phyloP scores from a whole-genome alignment of 2,113 vertebrate species.

The Cygnus buccinator region DNA sequence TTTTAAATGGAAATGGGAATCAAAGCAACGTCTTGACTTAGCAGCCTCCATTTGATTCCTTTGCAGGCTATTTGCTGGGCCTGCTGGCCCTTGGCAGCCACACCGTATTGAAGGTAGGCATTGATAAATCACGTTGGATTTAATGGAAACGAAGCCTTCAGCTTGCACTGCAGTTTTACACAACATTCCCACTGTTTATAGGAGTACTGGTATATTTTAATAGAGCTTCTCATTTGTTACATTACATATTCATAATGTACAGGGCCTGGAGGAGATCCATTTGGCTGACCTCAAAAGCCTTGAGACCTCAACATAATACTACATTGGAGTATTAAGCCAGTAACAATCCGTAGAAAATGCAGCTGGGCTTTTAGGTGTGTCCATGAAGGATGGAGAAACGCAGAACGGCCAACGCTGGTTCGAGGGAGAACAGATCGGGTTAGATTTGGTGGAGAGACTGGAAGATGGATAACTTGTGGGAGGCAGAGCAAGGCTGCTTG shows the following conservation, averaged over 20 bases:
- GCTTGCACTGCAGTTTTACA: background rate
- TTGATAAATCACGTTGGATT: background rate
- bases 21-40: background rate
- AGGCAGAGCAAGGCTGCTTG: background rate
- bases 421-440: background rate
- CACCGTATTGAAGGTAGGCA: background rate
- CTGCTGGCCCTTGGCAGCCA: background rate
- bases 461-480: slow-evolving; percentile 11
- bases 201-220: background rate
- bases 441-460: slow-evolving; percentile 25
- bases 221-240: background rate
- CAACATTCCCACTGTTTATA: background rate
- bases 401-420: background rate
- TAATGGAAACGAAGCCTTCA: background rate
- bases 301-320: background rate
- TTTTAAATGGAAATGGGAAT: background rate
- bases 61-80: background rate
- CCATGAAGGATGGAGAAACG: background rate
- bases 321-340: background rate
- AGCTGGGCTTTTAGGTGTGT: background rate
- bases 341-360: background rate
- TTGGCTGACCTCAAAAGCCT: background rate
- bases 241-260: background rate
- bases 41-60: background rate
- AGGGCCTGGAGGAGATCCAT: background rate